Evolutionary conservation across 2,888 invertebrate species (phyloP).

Genomic region (Coremacera marginata): DNA sequence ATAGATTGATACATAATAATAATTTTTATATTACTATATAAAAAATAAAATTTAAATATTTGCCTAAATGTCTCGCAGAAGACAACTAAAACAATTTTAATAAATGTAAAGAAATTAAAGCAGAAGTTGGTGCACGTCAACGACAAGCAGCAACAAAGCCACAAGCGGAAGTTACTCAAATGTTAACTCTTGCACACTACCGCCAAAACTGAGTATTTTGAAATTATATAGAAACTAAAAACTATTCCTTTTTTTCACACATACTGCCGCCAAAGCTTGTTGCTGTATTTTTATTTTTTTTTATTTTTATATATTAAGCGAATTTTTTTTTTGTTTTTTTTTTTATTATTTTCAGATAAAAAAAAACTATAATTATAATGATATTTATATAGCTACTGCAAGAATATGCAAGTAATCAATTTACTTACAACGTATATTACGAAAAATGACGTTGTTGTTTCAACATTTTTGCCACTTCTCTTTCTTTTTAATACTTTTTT

Average conservation of each 20-base stretch:
- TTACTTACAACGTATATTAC: neutral
- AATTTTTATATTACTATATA: conserved; percentile 28
- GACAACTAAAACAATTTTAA: conserved; percentile 57
- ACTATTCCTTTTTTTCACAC: conserved; percentile 13
- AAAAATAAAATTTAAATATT: conserved; percentile 42
- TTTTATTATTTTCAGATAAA: neutral
- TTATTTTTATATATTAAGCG: neutral
- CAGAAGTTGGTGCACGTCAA: neutral
- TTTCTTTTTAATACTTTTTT: neutral
- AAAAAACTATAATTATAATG: neutral
- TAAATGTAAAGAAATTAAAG: conserved; percentile 47
- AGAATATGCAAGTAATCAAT: conserved; percentile 8
- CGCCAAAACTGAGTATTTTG: neutral
- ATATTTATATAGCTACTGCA: conserved; percentile 22
- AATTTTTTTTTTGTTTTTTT: conserved; percentile 12
- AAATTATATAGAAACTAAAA: neutral
- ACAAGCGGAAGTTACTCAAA: neutral
- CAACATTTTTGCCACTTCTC: neutral
- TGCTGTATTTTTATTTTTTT: conserved; percentile 22
- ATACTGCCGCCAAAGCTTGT: neutral
- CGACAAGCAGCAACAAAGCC: neutral
- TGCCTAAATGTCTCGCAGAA: conserved; percentile 62
- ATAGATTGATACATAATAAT: neutral
- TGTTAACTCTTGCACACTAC: neutral
- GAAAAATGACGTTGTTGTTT: neutral